These are phyloP conservation scores for Neosilurus mollespiculum DNA, from an alignment of 2,797 vertebrate species.

Conservation along the genomic window DNA sequence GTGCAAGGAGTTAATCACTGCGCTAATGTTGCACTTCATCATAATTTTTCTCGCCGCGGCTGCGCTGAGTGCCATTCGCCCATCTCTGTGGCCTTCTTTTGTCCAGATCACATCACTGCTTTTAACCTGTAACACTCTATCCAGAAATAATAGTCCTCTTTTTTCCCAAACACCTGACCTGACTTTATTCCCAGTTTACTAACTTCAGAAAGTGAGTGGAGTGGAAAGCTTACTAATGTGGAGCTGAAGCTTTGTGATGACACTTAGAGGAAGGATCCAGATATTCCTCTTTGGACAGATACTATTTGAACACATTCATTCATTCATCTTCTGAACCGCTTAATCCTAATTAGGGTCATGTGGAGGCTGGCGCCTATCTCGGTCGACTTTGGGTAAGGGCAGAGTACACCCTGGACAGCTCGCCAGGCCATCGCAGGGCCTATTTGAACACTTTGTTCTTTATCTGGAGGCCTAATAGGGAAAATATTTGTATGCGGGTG, in stretches of 20 bases:
- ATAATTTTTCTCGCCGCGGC: constrained; percentile 70
- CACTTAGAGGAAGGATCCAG: constrained; percentile 31
- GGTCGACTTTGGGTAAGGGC: too few species aligned
- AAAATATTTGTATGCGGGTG: constrained; percentile 18
- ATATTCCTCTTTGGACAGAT: constrained; percentile 49
- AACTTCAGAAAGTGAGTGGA: not conserved
- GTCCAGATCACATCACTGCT: constrained; percentile 28
- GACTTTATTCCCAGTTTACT: constrained; percentile 29
- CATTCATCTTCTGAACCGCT: too few species aligned
- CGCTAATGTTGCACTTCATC: constrained; percentile 81
- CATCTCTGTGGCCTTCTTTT: constrained; percentile 36
- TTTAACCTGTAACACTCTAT: constrained; percentile 23
- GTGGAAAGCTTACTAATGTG: not conserved
- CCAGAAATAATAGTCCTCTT: constrained; percentile 25
- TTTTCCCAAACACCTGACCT: constrained; percentile 27
- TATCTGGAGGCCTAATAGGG: constrained; percentile 44
- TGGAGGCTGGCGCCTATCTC: too few species aligned
- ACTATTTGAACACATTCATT: too few species aligned
- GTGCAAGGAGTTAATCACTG: constrained; percentile 80
- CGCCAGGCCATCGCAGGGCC: too few species aligned
- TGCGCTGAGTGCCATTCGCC: constrained; percentile 57
- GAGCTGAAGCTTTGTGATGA: constrained; percentile 33
- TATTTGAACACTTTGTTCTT: constrained; percentile 38
- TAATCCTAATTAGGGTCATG: too few species aligned
- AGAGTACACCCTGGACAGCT: too few species aligned